Evolutionary conservation across 1,140 invertebrate genomes (phyloP), one percentile per base, ranked within the genome.

Genomic region (Neuroterus valhalla): DNA sequence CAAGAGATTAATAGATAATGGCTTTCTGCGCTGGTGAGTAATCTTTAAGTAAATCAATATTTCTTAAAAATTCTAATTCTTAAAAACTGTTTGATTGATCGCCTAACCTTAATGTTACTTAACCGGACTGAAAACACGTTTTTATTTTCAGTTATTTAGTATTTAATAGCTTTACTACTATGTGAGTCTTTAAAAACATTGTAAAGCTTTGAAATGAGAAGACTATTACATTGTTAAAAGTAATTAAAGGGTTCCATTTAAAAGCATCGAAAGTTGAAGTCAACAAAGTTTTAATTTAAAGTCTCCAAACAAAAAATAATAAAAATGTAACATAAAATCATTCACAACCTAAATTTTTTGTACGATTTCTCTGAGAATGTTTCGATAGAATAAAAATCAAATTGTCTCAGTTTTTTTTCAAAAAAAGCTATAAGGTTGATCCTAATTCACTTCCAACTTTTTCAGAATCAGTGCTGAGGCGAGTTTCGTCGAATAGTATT

Each of bases 391-490:
- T n/a, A n/a, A n/a, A n/a, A n/a, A n/a, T n/a, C n/a, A n/a, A n/a
- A n/a, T n/a, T n/a, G n/a, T n/a, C n/a, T n/a, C 8, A 38, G 2
- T 1, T 38, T 38, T 38, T 38, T 38, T 38, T 8, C 10, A 8
- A 38, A 38, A 38, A 38, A 8, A 1, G 6, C 31, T 8, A 38
- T 8, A 38, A 38, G 5, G 31, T 38, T 38, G 3, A 38, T 38
- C 10, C 5, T 31, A 12, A 45, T 66, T 15, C 48, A 71, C 66
- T 38, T 38, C 23, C 42, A 31, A 68, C 2, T 70, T 71, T 71
- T 76, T 72, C 23, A 83, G 84, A 74, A 70, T 70, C 66, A 26
- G 66, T 74, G 10, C 2, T 80, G 19, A 76, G 71, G 68, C 66
- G 75, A 76, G 15, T 77, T 55, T 70, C 50, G 11, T 8, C 66